Conservation (phyloP, 2,797 vertebrate species). For the Euphonia xanthogaster region DNA sequence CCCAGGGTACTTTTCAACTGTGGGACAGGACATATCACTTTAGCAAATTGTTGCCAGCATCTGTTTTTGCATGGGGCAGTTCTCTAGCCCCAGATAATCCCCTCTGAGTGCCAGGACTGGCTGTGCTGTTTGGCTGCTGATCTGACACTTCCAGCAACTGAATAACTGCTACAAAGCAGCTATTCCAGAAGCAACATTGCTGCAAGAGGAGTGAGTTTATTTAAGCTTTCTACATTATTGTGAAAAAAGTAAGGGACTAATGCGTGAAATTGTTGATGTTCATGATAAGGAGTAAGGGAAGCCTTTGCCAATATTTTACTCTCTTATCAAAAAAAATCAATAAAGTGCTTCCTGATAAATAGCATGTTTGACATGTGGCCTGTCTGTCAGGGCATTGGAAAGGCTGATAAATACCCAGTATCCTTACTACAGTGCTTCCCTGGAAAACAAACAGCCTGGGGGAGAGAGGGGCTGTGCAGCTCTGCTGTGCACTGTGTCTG, state of each 20-base stretch:
- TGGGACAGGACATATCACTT: background rate
- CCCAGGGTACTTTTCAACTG: background rate
- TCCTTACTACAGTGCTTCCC: background rate
- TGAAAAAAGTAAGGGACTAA: background rate
- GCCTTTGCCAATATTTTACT: constrained; percentile 46
- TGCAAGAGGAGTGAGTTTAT: background rate
- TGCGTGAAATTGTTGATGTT: constrained; percentile 7
- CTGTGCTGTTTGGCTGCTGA: constrained; percentile 19
- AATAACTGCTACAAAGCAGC: background rate
- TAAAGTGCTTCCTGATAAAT: constrained; percentile 45
- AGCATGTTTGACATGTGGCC: background rate
- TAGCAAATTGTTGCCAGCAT: background rate
- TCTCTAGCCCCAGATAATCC: background rate
- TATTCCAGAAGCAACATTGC: background rate
- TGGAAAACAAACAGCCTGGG: background rate
- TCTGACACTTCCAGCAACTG: background rate
- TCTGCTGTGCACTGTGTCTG: accelerated
- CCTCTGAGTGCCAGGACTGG: background rate
- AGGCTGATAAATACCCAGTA: background rate
- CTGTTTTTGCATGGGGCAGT: background rate
- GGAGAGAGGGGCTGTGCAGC: background rate
- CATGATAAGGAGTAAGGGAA: background rate
- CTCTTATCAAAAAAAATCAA: constrained; percentile 48
- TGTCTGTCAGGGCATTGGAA: background rate
- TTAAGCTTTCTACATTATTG: background rate